These are phyloP conservation scores for Thyatira batis DNA, from an alignment of 2,888 invertebrate genomes.

Conservation along the genomic window DNA sequence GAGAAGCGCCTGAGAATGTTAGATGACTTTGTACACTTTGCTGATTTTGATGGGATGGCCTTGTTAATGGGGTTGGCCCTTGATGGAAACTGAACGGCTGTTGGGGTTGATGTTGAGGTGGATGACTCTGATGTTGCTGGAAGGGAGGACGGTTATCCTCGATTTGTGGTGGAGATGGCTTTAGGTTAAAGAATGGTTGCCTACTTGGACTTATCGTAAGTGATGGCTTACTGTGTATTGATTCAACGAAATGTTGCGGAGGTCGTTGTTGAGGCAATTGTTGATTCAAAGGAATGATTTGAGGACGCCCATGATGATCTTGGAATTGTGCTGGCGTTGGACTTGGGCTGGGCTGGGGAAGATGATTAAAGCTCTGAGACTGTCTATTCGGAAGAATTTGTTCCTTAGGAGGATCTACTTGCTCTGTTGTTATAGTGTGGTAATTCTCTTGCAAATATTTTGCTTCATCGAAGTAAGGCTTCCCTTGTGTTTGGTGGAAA, in stretches of 20 bases:
- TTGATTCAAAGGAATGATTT: slow-evolving; percentile 62
- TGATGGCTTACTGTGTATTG: slow-evolving; percentile 60
- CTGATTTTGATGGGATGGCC: slow-evolving; percentile 54
- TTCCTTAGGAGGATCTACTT: slow-evolving; percentile 72
- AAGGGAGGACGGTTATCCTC: slow-evolving; percentile 69
- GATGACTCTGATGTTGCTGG: slow-evolving; percentile 53
- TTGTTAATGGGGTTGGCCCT: slow-evolving; percentile 57
- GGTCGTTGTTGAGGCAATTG: slow-evolving; percentile 78
- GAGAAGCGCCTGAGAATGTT: slow-evolving; percentile 49
- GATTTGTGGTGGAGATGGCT: slow-evolving; percentile 70
- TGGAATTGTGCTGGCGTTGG: slow-evolving; percentile 61
- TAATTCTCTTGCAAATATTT: slow-evolving; percentile 80
- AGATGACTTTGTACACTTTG: slow-evolving; percentile 47
- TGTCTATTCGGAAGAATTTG: slow-evolving; percentile 62
- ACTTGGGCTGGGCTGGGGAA: slow-evolving; percentile 57
- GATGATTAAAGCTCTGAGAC: slow-evolving; percentile 56
- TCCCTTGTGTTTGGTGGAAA: slow-evolving; percentile 67
- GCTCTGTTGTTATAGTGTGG: slow-evolving; percentile 77
- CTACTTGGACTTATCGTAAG: slow-evolving; percentile 59
- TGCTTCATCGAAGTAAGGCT: slow-evolving; percentile 73
- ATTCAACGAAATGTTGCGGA: slow-evolving; percentile 64
- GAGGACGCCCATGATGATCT: slow-evolving; percentile 60
- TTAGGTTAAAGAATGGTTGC: slow-evolving; percentile 71
- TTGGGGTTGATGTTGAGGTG: slow-evolving; percentile 61
- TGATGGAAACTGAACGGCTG: slow-evolving; percentile 76